Percentiles rank a stretch among this genome's conserved stretches.
These are phyloP conservation scores for Drosophila sp. DNA, from an alignment of 1,140 invertebrate genomes.

Conservation along the genomic window DNA sequence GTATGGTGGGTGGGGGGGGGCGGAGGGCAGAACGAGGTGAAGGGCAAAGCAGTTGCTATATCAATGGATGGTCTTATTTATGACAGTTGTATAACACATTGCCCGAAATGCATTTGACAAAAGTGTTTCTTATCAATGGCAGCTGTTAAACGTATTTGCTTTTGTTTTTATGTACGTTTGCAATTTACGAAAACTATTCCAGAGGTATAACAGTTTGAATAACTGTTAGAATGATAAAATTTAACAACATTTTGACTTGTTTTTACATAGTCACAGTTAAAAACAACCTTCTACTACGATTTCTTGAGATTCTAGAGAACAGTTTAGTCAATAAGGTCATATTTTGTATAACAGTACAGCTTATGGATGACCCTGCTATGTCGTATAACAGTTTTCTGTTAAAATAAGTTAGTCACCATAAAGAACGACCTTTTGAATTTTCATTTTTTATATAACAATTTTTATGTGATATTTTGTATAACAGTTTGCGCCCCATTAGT, in stretches of 20 bases:
- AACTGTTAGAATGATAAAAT: too few species aligned
- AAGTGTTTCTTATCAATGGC: slow-evolving; percentile 5
- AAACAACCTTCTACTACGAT: too few species aligned
- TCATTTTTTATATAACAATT: not conserved
- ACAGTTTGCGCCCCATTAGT: not conserved
- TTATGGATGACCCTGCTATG: not conserved
- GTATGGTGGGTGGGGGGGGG: not conserved
- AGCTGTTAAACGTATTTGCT: too few species aligned
- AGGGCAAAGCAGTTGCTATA: slow-evolving; percentile 1
- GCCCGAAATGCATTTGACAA: not conserved
- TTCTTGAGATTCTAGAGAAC: not conserved
- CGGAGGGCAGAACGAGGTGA: not conserved
- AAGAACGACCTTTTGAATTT: not conserved
- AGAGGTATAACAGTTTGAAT: too few species aligned
- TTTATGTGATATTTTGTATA: not conserved
- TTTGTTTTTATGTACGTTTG: too few species aligned
- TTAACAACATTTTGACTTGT: too few species aligned
- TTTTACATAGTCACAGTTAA: too few species aligned
- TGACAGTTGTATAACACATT: slow-evolving; percentile 12
- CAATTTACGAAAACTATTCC: too few species aligned
- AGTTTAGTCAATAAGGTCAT: not conserved
- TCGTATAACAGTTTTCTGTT: not conserved
- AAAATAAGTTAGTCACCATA: too few species aligned
- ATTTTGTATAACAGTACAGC: not conserved
- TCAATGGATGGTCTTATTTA: slow-evolving; percentile 6